Base-by-base conservation (phyloP, 1,140 invertebrate species). In the Cyclargus thomasi region DNA sequence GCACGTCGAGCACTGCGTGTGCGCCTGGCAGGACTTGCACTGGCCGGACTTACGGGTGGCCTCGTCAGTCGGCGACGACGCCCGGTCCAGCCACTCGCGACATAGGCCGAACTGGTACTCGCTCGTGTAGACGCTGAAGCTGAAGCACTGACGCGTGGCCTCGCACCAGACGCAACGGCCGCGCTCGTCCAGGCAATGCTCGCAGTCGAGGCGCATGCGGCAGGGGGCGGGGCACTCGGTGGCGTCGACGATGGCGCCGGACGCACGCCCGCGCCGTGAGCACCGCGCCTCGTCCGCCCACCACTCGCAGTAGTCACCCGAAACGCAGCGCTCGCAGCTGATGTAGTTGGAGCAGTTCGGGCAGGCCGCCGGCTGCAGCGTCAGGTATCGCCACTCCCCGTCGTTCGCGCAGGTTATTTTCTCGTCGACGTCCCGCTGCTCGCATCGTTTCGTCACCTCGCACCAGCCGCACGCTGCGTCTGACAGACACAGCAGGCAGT, bases 131-230 rank as follows among this genome's bases (percentile, higher is more conserved):
- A 98, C 96, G 1, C 96, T 96, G 90, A 99, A 99, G 53, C 96
- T 96, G 82, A 99, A 97, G 83, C 98, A 99, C 79, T 97, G 95
- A 55, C 94, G 91, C 0, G 95, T 97, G 47, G 97, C 95, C 78
- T 98, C 96, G 82, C 97, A 99, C 98, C 97, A 99, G 0, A 98
- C 97, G 87, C 98, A 99, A 64, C 97, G 93, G 6, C 96, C 97
- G 53, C 94, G 93, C 72, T 96, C 95, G 67, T 95, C 95, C 14
- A 99, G 86, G 80, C 98, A 99, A 21, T 94, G 92, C 5, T 94
- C 93, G 83, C 97, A 99, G 74, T 94, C 94, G 1, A 82, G 91
- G 14, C 97, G 93, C 72, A 94, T 85, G 73, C 95, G 92, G 78
- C 96, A 97, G 0, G 95, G 94, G 14, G 93, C 89, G 0, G 96